phyloP scores from a whole-genome alignment of 2,888 invertebrate genomes.

The Ectobius pallidus region DNA sequence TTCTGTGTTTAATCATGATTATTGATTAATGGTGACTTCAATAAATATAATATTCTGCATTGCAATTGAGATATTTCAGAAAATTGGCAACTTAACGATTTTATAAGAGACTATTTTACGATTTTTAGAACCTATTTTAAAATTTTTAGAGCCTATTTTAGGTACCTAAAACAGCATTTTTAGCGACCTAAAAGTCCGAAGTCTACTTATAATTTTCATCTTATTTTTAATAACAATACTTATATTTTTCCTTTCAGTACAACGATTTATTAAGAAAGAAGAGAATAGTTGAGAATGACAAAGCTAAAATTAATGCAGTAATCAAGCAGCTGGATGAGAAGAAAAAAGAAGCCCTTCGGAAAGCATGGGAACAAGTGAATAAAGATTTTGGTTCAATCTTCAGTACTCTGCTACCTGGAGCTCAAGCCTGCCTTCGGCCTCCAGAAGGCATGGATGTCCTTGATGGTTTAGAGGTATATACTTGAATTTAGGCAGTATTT shows the following conservation, averaged over 20 bases:
- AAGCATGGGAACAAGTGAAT: constrained; percentile 88
- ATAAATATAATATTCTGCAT: too few species aligned
- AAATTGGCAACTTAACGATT: too few species aligned
- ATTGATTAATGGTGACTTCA: too few species aligned
- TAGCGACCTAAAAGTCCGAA: too few species aligned
- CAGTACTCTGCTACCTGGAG: constrained; percentile 86
- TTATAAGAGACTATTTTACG: too few species aligned
- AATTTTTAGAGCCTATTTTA: too few species aligned
- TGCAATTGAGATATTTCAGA: too few species aligned
- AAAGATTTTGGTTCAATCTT: constrained; percentile 96
- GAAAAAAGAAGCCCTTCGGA: constrained; percentile 80
- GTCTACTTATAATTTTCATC: too few species aligned
- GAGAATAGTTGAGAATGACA: constrained; percentile 75
- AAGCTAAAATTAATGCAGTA: constrained; percentile 72
- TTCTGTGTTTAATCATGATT: too few species aligned
- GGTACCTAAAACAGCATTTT: too few species aligned
- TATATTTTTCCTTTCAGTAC: constrained; percentile 61
- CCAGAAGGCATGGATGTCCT: constrained; percentile 74
- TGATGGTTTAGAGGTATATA: constrained; percentile 89
- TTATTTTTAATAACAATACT: too few species aligned
- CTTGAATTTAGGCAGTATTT: constrained; percentile 40
- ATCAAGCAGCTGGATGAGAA: constrained; percentile 90
- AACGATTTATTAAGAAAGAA: constrained; percentile 73
- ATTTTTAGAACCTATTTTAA: too few species aligned
- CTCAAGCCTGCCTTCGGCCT: constrained; percentile 84